These are phyloP conservation scores for Pollenia amentaria DNA, from an alignment of 2,888 invertebrate genomes.

Conservation along the genomic window DNA sequence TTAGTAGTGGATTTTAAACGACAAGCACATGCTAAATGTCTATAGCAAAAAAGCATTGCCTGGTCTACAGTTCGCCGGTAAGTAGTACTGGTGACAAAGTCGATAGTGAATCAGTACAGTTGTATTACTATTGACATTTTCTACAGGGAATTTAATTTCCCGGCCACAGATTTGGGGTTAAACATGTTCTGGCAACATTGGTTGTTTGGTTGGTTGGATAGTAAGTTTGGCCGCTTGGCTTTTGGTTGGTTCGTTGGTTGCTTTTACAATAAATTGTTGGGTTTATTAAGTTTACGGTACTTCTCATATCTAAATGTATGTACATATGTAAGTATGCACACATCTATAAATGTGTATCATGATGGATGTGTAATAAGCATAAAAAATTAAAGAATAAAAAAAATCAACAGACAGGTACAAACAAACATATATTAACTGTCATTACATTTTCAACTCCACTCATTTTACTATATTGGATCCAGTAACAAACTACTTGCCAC, in stretches of 20 bases:
- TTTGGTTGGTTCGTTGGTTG: conserved; percentile 44
- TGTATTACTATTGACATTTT: too few species aligned
- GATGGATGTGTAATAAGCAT: conserved; percentile 64
- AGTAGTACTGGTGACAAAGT: too few species aligned
- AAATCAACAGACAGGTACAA: neutral
- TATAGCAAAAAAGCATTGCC: too few species aligned
- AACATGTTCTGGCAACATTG: neutral
- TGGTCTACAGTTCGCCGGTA: too few species aligned
- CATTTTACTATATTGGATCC: neutral
- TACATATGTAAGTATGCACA: neutral
- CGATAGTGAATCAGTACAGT: too few species aligned
- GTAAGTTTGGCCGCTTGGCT: conserved; percentile 7
- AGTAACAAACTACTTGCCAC: neutral
- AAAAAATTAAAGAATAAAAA: conserved; percentile 50
- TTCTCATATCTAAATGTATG: conserved; percentile 38
- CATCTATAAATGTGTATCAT: conserved; percentile 3
- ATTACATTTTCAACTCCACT: conserved; percentile 50
- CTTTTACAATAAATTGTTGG: conserved; percentile 43
- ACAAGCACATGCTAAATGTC: too few species aligned
- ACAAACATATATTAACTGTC: conserved; percentile 60
- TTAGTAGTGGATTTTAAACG: too few species aligned
- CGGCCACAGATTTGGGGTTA: neutral
- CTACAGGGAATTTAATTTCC: too few species aligned
- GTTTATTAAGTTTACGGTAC: conserved; percentile 69
- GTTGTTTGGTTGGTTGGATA: conserved; percentile 26